Percentiles rank a stretch among this genome's conserved stretches.
These are phyloP conservation scores for Tursiops truncatus DNA, from an alignment of 2,113 vertebrate species.

Conservation along the genomic window DNA sequence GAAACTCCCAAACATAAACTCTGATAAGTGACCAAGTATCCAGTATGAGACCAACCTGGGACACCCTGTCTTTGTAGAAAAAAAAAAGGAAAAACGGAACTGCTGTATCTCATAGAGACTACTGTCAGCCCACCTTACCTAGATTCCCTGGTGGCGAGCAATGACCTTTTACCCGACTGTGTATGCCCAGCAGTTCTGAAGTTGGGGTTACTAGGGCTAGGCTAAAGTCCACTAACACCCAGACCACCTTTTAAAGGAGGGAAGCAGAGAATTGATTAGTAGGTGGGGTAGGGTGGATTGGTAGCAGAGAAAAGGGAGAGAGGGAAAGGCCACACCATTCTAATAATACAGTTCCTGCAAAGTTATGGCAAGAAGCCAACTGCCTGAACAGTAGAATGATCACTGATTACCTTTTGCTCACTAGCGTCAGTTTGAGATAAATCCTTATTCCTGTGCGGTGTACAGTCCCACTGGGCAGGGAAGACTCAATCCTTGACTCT, in stretches of 20 bases:
- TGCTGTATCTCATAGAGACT: rapidly evolving
- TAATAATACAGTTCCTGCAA: rapidly evolving
- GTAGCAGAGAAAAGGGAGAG: background rate
- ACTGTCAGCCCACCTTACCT: background rate
- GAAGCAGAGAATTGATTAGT: background rate
- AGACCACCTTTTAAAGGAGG: background rate
- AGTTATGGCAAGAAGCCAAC: background rate
- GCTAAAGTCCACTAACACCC: background rate
- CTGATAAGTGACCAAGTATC: background rate
- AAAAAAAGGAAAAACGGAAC: background rate
- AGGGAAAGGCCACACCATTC: background rate
- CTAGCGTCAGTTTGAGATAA: background rate
- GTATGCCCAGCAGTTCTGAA: background rate
- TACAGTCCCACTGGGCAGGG: too few relatives aligned
- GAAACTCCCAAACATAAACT: background rate
- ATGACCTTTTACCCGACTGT: rapidly evolving
- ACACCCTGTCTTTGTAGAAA: background rate
- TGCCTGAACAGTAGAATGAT: background rate
- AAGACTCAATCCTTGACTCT: background rate
- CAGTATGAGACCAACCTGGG: background rate
- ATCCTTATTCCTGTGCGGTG: background rate
- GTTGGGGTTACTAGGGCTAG: background rate
- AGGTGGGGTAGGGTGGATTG: background rate
- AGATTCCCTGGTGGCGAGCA: background rate
- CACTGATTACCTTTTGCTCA: background rate